Conservation (phyloP, 2,888 invertebrate species). For the Ceramica pisi region DNA sequence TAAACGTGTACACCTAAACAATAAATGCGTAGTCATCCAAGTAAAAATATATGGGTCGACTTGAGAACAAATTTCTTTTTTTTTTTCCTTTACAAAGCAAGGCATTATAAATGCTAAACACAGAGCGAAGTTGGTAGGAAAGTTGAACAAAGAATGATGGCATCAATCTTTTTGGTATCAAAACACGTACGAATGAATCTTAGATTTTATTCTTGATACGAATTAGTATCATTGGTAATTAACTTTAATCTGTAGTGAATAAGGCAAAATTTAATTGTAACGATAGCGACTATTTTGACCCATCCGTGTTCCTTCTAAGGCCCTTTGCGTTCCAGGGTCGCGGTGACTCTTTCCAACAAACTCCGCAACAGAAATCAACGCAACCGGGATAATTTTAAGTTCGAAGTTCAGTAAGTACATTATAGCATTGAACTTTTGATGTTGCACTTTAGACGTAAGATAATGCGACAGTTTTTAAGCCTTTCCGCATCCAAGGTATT, state of each 20-base stretch:
- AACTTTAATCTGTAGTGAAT: background rate
- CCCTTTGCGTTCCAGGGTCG: no score
- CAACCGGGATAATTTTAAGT: background rate
- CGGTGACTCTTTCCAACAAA: no score
- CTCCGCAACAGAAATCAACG: no score
- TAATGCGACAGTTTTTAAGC: background rate
- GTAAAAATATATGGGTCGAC: no score
- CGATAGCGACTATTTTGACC: no score
- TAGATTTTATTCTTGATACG: background rate
- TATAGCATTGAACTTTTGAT: background rate
- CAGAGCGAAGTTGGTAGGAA: background rate
- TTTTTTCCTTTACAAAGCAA: no score
- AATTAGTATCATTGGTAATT: background rate
- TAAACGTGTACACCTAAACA: no score
- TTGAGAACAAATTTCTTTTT: no score
- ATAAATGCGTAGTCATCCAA: no score
- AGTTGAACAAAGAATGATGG: background rate
- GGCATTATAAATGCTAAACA: no score
- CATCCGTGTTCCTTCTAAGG: no score
- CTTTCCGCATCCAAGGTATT: background rate
- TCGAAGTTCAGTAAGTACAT: no score
- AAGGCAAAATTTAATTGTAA: background rate
- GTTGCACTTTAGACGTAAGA: background rate
- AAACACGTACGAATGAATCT: background rate
- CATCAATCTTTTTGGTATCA: background rate